Percentiles rank a stretch among this genome's conserved stretches.
Evolutionary conservation across 2,113 vertebrate genomes (phyloP).

Genomic region (Romanogobio albipinnatus): DNA sequence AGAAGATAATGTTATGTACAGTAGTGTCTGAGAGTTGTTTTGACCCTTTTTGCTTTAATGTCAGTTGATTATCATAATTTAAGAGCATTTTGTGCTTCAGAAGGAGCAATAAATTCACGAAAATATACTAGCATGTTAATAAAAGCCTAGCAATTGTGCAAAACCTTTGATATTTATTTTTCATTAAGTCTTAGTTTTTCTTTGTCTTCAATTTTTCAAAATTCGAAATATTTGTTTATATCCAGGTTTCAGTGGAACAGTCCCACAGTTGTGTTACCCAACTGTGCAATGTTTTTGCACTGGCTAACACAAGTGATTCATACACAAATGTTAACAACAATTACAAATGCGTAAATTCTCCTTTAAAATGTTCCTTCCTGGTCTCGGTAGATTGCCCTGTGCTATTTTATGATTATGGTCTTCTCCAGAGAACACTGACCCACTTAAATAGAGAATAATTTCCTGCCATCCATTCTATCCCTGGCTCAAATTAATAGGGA

Average conservation of each 20-base stretch:
- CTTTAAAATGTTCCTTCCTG: constrained; percentile 21
- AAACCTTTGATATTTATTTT: not conserved
- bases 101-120: not conserved
- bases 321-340: not conserved
- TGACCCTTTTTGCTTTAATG: not conserved
- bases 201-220: not conserved
- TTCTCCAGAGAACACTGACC: constrained; percentile 77
- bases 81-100: not conserved
- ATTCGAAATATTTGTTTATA: not conserved
- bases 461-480: constrained; percentile 75
- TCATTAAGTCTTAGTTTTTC: not conserved
- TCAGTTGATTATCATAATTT: not conserved
- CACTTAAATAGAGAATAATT: constrained; percentile 80
- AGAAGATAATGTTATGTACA: not conserved
- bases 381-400: constrained; percentile 61
- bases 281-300: not conserved
- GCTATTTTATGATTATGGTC: constrained; percentile 71
- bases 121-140: not conserved
- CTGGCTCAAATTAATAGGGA: constrained; percentile 62
- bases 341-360: not conserved
- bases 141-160: not conserved
- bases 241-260: not conserved
- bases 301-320: not conserved
- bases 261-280: not conserved
- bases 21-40: not conserved